Base-by-base conservation (phyloP, 2,797 vertebrate genomes). In the Chelidonichthys spinosus region DNA sequence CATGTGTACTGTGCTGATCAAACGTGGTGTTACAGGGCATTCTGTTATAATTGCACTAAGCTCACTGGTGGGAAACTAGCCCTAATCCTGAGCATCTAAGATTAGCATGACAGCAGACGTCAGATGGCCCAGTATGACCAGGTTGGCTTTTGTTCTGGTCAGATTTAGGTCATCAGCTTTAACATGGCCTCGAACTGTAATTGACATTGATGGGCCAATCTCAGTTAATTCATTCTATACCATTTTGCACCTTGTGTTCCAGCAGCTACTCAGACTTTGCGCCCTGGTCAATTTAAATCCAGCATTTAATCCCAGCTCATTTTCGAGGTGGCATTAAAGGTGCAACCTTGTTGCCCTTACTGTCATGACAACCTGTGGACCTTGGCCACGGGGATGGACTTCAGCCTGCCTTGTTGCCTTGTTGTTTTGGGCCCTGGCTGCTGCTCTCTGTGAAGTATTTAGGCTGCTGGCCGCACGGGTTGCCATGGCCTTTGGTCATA, bases 151-250 rank as follows among this genome's bases (percentile, higher is more conserved):
- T 93, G 90, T 93, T 89, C 81, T 90, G 81, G 78, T 91, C 89
- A 90, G 86, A 94, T 94, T 89, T 90, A 89, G 94, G 93, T 94
- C 93, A 93, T 8, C 85, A 74, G 85, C 86, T 93, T 90, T 88
- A 66, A 87, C 73, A 78, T 81, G 81, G 75, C 84, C 86, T 90
- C 90, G 87, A 88, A 85, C 72, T 81, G 89, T 92, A 90, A 93
- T 82, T 80, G 86, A 91, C 40, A 63, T 86, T 65, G 69, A 88
- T 83, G 59, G 85, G 72, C 85, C 82, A 65, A 69, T 81, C 78
- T 79, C 59, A 58, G 58, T 70, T 13, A 81, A 86, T 53, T 79
- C 37, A 70, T 86, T 79, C 36, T 75, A 0, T 54, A 46, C 14
- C 8, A 15, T 61, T 58, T 33, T 61, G 44, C 37, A 4, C 54